Percentiles rank a stretch among this genome's conserved stretches.
Conservation (phyloP, 2,888 invertebrate species). For the Andrena marginata region DNA sequence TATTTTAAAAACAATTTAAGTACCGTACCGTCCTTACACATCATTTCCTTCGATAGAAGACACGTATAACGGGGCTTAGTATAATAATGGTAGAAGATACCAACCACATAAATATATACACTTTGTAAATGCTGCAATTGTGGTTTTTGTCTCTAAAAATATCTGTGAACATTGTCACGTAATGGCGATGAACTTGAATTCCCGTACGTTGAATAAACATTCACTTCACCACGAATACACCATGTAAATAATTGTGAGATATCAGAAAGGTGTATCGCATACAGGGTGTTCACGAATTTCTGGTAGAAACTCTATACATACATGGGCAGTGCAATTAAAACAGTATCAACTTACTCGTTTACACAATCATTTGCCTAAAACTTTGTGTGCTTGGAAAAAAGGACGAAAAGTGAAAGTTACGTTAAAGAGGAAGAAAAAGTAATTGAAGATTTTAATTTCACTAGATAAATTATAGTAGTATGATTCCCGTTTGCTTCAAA, state of each 20-base stretch:
- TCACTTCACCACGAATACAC: too few relatives aligned
- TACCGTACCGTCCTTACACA: not conserved
- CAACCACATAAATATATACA: constrained; percentile 13
- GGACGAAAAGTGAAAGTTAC: too few relatives aligned
- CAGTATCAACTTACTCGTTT: too few relatives aligned
- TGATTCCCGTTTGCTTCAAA: not conserved
- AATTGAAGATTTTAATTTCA: not conserved
- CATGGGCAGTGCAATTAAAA: too few relatives aligned
- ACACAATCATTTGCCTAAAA: too few relatives aligned
- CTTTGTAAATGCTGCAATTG: constrained; percentile 22
- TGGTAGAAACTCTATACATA: too few relatives aligned
- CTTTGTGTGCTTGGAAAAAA: too few relatives aligned
- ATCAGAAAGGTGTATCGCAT: too few relatives aligned
- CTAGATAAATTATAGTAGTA: not conserved
- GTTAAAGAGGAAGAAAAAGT: not conserved
- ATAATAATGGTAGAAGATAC: constrained; percentile 30
- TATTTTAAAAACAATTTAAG: constrained; percentile 33
- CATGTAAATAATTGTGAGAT: too few relatives aligned
- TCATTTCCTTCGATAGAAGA: constrained; percentile 21
- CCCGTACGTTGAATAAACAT: not conserved
- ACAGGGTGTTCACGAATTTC: too few relatives aligned
- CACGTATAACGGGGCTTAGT: constrained; percentile 28
- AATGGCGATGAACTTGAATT: not conserved
- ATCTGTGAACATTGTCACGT: not conserved
- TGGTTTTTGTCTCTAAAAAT: constrained; percentile 23